Percentiles rank a stretch among this genome's conserved stretches.
Evolutionary conservation across 1,140 invertebrate species (phyloP).

Genomic region (Pachyrhynchus sulphureomaculatus): DNA sequence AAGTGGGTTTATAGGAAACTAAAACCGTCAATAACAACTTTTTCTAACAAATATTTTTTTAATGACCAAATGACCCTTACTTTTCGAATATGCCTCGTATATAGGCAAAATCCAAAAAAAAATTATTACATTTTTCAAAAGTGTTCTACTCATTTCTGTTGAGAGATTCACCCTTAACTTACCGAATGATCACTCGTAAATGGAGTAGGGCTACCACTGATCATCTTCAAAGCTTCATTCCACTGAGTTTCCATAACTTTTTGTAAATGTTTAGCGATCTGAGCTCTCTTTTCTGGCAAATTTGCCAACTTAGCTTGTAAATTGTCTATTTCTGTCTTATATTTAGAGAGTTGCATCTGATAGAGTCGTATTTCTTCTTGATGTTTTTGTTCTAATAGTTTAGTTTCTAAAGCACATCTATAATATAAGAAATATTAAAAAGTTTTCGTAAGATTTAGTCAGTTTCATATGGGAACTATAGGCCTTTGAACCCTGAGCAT

Average conservation of each 20-base stretch:
- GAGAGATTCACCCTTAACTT: too few species aligned
- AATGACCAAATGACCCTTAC: too few species aligned
- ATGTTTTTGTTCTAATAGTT: slow-evolving; percentile 75
- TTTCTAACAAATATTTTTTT: too few species aligned
- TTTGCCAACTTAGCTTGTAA: slow-evolving; percentile 61
- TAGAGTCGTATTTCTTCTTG: slow-evolving; percentile 71
- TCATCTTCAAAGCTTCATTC: slow-evolving; percentile 72
- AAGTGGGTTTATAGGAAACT: too few species aligned
- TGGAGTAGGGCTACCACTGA: slow-evolving; percentile 52
- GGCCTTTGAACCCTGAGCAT: too few species aligned
- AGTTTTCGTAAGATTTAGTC: neutral
- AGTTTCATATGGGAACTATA: too few species aligned
- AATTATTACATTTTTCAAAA: too few species aligned
- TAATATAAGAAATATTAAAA: neutral
- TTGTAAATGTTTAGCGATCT: slow-evolving; percentile 72
- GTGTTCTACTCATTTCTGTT: too few species aligned
- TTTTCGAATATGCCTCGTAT: too few species aligned
- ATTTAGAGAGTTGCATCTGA: slow-evolving; percentile 66
- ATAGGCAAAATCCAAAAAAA: too few species aligned
- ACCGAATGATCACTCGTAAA: slow-evolving; percentile 21
- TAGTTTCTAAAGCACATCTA: slow-evolving; percentile 71
- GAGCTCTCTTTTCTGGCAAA: slow-evolving; percentile 58
- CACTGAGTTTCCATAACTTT: slow-evolving; percentile 78
- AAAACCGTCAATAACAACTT: too few species aligned
- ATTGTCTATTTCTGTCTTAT: slow-evolving; percentile 62